phyloP scores from a whole-genome alignment of 2,888 invertebrate genomes.

The Elaeidobius kamerunicus region DNA sequence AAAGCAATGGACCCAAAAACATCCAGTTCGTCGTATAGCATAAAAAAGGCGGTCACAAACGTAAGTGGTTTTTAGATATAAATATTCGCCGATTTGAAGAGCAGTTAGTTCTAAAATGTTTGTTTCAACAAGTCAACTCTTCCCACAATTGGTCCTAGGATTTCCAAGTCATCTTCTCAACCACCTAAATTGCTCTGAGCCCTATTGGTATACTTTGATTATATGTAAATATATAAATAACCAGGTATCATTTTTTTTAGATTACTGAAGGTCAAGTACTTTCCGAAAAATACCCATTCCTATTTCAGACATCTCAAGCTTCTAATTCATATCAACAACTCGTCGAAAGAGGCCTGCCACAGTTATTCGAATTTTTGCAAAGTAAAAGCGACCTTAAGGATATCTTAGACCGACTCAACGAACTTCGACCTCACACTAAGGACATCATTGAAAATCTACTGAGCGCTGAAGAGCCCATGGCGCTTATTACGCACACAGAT shows the following conservation, averaged over 20 bases:
- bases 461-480: constrained; percentile 68
- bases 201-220: no score
- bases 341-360: constrained; percentile 73
- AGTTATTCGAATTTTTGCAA: constrained; percentile 68
- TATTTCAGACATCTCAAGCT: constrained; percentile 75
- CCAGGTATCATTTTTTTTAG: constrained; percentile 51
- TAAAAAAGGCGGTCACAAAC: no score
- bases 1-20: no score
- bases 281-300: constrained; percentile 60
- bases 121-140: no score
- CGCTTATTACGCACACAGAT: constrained; percentile 77
- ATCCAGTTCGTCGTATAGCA: no score
- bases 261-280: constrained; percentile 54
- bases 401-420: constrained; percentile 58
- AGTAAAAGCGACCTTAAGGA: constrained; percentile 62
- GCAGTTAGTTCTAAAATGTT: no score
- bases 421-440: constrained; percentile 64
- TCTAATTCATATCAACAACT: constrained; percentile 78
- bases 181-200: no score
- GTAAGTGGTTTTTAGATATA: no score
- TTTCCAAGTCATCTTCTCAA: no score
- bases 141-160: no score
- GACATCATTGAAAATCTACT: constrained; percentile 68
- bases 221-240: no score
- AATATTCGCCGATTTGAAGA: no score